phyloP scores from a whole-genome alignment of 1,140 invertebrate genomes.

The Zaprionus tsacasi region DNA sequence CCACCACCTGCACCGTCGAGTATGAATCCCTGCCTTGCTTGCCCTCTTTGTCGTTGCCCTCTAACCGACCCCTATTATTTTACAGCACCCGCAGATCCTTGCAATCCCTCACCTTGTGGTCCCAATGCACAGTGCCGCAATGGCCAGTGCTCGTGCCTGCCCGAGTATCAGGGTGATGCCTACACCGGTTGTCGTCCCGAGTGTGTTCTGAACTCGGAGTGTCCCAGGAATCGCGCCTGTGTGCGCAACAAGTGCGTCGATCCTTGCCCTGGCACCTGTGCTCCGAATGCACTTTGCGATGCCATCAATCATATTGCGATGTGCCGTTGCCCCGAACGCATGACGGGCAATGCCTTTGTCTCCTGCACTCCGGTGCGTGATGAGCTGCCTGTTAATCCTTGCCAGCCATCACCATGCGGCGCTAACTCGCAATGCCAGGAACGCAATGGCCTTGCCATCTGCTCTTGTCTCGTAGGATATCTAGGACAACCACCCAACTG shows the following conservation, averaged over 20 bases:
- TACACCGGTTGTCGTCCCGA: constrained; percentile 91
- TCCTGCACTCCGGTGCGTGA: constrained; percentile 73
- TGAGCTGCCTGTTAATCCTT: constrained; percentile 85
- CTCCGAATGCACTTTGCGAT: constrained; percentile 90
- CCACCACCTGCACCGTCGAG: constrained; percentile 75
- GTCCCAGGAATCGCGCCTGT: constrained; percentile 89
- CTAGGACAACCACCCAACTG: constrained; percentile 90
- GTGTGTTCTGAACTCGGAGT: constrained; percentile 91
- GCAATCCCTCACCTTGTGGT: constrained; percentile 89
- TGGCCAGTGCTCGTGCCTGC: constrained; percentile 90
- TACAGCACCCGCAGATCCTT: constrained; percentile 85
- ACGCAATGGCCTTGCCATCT: constrained; percentile 89
- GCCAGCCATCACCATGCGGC: constrained; percentile 91
- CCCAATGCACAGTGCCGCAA: constrained; percentile 90
- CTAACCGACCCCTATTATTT: constrained; percentile 75
- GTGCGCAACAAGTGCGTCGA: constrained; percentile 92
- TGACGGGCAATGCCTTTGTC: constrained; percentile 89
- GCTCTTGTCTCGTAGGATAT: constrained; percentile 89
- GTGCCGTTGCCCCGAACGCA: constrained; percentile 90
- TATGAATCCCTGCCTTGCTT: constrained; percentile 33
- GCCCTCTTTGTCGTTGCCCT: constrained; percentile 43
- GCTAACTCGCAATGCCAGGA: constrained; percentile 90
- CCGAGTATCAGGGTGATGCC: constrained; percentile 91
- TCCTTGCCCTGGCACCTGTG: constrained; percentile 91
- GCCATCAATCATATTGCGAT: constrained; percentile 91